Base-by-base conservation (phyloP, 2,797 vertebrate species). In the Emys orbicularis region DNA sequence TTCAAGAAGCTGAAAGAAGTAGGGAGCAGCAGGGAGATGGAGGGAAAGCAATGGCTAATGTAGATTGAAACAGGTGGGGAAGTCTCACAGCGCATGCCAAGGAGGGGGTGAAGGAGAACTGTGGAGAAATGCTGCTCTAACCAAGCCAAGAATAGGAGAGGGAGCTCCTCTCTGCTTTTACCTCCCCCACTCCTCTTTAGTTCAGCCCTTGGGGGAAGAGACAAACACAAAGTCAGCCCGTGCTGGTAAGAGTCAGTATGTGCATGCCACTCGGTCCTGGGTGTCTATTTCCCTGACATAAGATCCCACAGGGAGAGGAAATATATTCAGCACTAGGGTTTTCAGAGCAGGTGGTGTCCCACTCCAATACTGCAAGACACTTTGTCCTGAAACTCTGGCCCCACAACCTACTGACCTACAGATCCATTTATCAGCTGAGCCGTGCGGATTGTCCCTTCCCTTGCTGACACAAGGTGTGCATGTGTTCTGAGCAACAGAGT, bases 211-310 rank as follows among this genome's bases (percentile, higher is more conserved):
- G 72, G 68, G 44, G 44, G 53, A 12, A 81, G 2, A 54, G 9
- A 34, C 34, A 53, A 54, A 54, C 49, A 5, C 0, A 0, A 13
- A 18, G 52, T 1, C 54, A 79, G 37, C 52, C 50, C 34, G 41
- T 0, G 52, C 50, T 85, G 9, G 2, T 8, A 12, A 54, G 54
- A 68, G 31, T 34, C 27, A 50, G 0, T 27, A 31, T 84, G 31
- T 0, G 0, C 11, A 1, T 15, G 50, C 5, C 81, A 8, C 12
- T 50, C 31, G 12, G 0, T 5, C 21, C 25, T 1, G 9, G 68
- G n/a, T 34, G 68, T 2, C 54, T 34, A 11, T 8, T 41, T 91
- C 29, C 18, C 12, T 10, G 41, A 29, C 5, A 56, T 10, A 41
- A 27, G 31, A 0, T 50, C 59, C 4, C 1, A 15, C 44, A 0